These are phyloP conservation scores for Lasioglossum lativentre DNA, from an alignment of 2,888 invertebrate species.

Conservation along the genomic window DNA sequence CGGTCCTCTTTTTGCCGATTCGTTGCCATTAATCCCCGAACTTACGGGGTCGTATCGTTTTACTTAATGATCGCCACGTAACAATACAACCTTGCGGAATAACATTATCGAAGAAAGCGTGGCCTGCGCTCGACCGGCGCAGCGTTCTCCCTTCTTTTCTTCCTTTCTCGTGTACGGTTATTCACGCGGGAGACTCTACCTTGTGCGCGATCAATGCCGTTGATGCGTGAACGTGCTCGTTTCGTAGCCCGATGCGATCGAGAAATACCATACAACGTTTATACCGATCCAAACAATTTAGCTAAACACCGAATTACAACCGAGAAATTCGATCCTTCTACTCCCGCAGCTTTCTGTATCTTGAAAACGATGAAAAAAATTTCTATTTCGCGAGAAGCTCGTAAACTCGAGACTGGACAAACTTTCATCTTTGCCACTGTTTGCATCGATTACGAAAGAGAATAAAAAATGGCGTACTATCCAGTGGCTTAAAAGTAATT, in stretches of 20 bases:
- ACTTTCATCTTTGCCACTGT: background rate
- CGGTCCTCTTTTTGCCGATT: background rate
- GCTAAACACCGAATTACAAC: background rate
- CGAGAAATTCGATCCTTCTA: background rate
- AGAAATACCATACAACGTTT: conserved; percentile 22
- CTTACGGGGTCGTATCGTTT: background rate
- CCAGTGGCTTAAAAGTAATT: background rate
- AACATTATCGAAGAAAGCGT: conserved; percentile 25
- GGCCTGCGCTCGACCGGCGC: background rate
- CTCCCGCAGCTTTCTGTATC: background rate
- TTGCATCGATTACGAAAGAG: background rate
- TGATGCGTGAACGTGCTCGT: conserved; percentile 32
- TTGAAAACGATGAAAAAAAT: too few relatives aligned
- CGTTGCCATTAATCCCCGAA: conserved; percentile 1
- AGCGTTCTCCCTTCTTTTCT: background rate
- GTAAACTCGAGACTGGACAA: background rate
- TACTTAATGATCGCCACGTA: conserved; percentile 22
- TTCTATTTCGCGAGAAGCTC: too few relatives aligned
- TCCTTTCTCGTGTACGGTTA: conserved; percentile 26
- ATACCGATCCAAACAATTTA: background rate
- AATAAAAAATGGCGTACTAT: background rate
- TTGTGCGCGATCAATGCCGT: conserved; percentile 37
- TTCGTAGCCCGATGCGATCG: background rate
- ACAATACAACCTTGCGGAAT: conserved; percentile 11
- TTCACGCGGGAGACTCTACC: conserved; percentile 40